Evolutionary conservation across 2,113 vertebrate genomes (phyloP), one percentile per base, ranked within the genome.

Genomic region (Gobio gobio): DNA sequence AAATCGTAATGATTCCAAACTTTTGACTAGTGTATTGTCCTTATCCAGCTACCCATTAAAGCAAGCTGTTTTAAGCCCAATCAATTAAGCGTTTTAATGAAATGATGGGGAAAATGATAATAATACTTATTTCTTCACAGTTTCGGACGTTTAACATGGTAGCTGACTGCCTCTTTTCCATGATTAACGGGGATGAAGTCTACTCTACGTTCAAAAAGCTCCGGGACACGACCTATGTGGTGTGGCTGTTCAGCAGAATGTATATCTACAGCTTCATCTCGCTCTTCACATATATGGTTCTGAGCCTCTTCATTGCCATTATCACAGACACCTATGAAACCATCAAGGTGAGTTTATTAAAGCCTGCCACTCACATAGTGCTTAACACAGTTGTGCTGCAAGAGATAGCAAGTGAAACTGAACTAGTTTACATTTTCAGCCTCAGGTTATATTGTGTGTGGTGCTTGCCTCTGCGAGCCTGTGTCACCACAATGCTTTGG

Each of bases 191-290:
- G 86, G 98, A 99, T 3, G 97, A 98, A 72, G 96, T 99, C 95
- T 99, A 96, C 86, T 93, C 93, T 81, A 98, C 98, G 2, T 99
- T 99, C 91, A 95, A 95, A 86, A 91, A 94, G 88, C 95, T 98
- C 94, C 95, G 95, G 72, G 94, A 95, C 86, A 96, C 96, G 85
- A 96, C 94, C 82, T 95, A 96, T 89, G 90, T 97, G 92, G 96
- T 99, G 85, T 99, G 98, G 98, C 87, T 98, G 1, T 99, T 99
- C 91, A 98, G 97, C 91, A 94, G 96, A 64, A 86, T 97, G 78
- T 99, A 99, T 87, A 94, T 99, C 83, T 99, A 98, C 90, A 96
- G 96, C 47, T 99, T 98, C 93, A 97, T 97, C 93, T 96, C 96
- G 47, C 94, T 99, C 85, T 99, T 99, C 86, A 97, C 97, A 89